Percentiles rank a stretch among this genome's conserved stretches.
Conservation (phyloP, 2,113 vertebrate genomes). For the Platichthys stellatus region DNA sequence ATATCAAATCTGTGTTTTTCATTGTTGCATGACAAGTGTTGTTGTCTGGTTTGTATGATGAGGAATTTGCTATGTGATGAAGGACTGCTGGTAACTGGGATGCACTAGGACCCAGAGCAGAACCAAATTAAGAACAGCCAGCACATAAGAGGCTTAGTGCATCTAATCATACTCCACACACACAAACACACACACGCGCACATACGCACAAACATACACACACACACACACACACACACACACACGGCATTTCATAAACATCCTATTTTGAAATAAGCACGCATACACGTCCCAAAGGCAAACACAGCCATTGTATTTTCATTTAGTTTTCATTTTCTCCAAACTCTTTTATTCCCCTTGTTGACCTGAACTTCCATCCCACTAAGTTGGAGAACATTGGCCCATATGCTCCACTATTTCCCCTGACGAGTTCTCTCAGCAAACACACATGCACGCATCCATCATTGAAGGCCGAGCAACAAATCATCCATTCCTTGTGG, state of each 20-base stretch:
- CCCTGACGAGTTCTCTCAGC: constrained; percentile 59
- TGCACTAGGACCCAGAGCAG: constrained; percentile 80
- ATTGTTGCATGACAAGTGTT: constrained; percentile 28
- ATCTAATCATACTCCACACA: constrained; percentile 77
- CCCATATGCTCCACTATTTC: constrained; percentile 63
- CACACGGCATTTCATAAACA: constrained; percentile 68
- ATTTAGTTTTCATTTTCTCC: constrained; percentile 77
- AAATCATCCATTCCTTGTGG: constrained; percentile 17
- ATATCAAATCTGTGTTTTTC: not conserved
- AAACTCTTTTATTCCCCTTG: constrained; percentile 68
- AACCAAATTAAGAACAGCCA: constrained; percentile 82
- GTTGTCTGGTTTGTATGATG: constrained; percentile 37
- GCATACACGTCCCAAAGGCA: constrained; percentile 64
- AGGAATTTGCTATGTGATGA: constrained; percentile 28
- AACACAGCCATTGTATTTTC: constrained; percentile 73
- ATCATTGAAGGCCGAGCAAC: constrained; percentile 24
- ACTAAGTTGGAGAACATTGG: constrained; percentile 50
- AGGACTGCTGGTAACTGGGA: constrained; percentile 25
- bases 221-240: constrained; percentile 42
- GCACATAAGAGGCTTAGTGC: constrained; percentile 84
- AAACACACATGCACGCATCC: not conserved
- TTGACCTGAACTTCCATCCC: constrained; percentile 64
- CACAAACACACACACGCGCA: constrained; percentile 52
- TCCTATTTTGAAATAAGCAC: constrained; percentile 68
- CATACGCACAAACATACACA: constrained; percentile 20